phyloP scores from a whole-genome alignment of 2,888 invertebrate species.

The Icerya purchasi region DNA sequence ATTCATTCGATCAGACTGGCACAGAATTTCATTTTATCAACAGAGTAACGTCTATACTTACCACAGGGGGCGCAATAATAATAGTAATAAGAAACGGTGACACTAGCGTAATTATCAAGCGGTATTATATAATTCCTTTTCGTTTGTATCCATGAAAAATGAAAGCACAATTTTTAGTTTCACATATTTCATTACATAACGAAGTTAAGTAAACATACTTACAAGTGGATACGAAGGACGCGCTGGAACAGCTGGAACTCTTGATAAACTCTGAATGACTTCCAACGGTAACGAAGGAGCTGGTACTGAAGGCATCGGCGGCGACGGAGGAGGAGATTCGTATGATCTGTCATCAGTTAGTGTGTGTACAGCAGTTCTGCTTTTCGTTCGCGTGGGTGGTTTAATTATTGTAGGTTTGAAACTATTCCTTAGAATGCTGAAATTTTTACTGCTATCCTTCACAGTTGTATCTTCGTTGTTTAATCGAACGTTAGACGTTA shows the following conservation, averaged over 20 bases:
- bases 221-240: conserved; percentile 16
- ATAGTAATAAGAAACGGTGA: too few relatives aligned
- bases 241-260: conserved; percentile 20
- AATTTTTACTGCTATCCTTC: neutral
- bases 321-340: conserved; percentile 28
- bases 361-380: neutral
- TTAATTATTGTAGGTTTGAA: conserved; percentile 5
- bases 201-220: conserved; percentile 2
- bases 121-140: too few relatives aligned
- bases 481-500: neutral
- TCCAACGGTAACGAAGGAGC: conserved; percentile 49
- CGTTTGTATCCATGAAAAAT: too few relatives aligned
- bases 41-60: too few relatives aligned
- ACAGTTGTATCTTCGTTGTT: neutral
- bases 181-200: too few relatives aligned
- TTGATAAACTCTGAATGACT: conserved; percentile 21
- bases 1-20: too few relatives aligned
- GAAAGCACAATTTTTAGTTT: too few relatives aligned
- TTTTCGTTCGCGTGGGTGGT: conserved; percentile 3
- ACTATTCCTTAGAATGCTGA: conserved; percentile 5
- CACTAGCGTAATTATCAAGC: too few relatives aligned
- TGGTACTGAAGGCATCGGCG: conserved; percentile 58
- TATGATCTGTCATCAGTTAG: neutral
- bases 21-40: too few relatives aligned
- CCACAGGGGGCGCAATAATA: too few relatives aligned